These are phyloP conservation scores for Hyla sarda DNA, from an alignment of 2,113 vertebrate genomes.

Conservation along the genomic window DNA sequence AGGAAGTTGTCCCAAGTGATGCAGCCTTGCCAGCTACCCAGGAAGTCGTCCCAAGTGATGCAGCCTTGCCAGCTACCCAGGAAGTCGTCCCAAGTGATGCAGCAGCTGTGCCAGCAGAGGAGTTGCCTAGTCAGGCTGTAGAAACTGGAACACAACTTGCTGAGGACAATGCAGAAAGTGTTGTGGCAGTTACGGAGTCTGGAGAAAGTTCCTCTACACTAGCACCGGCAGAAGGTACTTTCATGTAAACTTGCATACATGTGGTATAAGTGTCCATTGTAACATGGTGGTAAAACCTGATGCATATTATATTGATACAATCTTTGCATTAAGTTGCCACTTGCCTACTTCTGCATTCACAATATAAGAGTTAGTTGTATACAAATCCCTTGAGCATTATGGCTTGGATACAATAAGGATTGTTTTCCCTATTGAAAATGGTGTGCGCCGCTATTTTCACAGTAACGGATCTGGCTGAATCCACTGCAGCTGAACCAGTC, in stretches of 20 bases:
- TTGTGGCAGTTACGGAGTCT: neutral
- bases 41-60: neutral
- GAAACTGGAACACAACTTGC: neutral
- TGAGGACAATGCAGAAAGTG: neutral
- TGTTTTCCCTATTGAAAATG: too few species aligned
- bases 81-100: neutral
- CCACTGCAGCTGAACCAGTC: neutral
- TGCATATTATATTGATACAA: neutral
- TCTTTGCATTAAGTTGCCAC: too few species aligned
- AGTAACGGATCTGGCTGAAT: neutral
- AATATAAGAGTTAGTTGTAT: too few species aligned
- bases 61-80: neutral
- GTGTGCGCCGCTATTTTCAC: neutral
- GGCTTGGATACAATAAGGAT: too few species aligned
- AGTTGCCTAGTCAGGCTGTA: neutral
- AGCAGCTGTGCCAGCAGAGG: neutral
- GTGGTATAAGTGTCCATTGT: neutral
- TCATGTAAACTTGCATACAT: neutral
- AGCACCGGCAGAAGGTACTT: slow-evolving; percentile 1
- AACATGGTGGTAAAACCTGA: too few species aligned
- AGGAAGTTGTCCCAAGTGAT: neutral
- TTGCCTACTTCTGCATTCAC: too few species aligned
- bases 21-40: neutral
- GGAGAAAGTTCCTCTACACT: neutral
- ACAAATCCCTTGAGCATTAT: too few species aligned